phyloP scores from a whole-genome alignment of 1,140 invertebrate species.

The Solenopsis fugax region DNA sequence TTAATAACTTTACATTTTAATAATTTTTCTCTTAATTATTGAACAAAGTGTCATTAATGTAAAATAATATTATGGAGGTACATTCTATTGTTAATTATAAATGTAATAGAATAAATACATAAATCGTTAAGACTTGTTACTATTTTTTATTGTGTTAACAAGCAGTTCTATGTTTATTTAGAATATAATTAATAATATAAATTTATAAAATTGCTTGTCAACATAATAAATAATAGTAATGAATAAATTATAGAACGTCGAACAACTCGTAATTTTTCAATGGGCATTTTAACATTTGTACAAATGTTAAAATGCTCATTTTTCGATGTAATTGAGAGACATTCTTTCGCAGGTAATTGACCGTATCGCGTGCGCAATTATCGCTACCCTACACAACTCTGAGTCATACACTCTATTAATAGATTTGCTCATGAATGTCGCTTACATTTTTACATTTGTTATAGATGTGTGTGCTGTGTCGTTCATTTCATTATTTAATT shows the following conservation, averaged over 20 bases:
- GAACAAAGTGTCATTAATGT: background rate
- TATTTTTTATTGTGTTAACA: too few relatives aligned
- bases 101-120: too few relatives aligned
- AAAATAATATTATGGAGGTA: too few relatives aligned
- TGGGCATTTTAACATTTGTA: too few relatives aligned
- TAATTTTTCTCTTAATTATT: slow-evolving; percentile 24
- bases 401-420: slow-evolving; percentile 27
- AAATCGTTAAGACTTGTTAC: too few relatives aligned
- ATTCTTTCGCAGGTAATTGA: slow-evolving; percentile 36
- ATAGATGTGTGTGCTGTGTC: background rate
- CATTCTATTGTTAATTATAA: too few relatives aligned
- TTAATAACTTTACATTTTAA: background rate
- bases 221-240: too few relatives aligned
- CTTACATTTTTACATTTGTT: slow-evolving; percentile 9
- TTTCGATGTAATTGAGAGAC: background rate
- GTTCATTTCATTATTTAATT: background rate
- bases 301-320: background rate
- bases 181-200: too few relatives aligned
- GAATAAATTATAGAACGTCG: too few relatives aligned
- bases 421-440: slow-evolving; percentile 5
- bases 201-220: too few relatives aligned
- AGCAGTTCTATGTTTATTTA: too few relatives aligned
- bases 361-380: background rate
- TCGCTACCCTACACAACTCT: background rate
- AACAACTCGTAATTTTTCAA: too few relatives aligned